Base-by-base conservation (phyloP, 2,888 invertebrate genomes). In the Drosophila paracracens region DNA sequence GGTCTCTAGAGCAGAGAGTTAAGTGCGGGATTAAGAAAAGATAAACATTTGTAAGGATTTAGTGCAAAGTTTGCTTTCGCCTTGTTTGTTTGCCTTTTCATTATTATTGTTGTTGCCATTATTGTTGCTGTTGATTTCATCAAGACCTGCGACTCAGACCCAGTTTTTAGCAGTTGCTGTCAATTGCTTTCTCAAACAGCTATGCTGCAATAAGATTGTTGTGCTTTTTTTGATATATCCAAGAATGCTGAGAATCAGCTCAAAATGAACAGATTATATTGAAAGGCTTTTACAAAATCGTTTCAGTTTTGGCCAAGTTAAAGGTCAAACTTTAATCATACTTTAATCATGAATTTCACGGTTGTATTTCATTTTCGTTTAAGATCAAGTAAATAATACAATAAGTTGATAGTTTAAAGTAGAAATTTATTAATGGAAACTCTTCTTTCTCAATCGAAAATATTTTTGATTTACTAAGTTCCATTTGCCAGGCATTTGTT, bases 21-120 rank as follows among this genome's bases (percentile, higher is more conserved):
- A 91, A 91, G 92, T 91, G 91, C 82, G 80, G 90, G 91, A 92
- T 92, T 92, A 92, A 89, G 91, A 90, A 92, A 91, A 92, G 92
- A 92, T 92, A 92, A 92, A 92, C 92, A 92, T 92, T 92, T 92
- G 92, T 92, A 92, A 91, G 92, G 92, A 92, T 92, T 91, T 90
- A 81, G 82, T 83, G 79, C 70, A 88, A 91, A 90, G 92, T 91
- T 91, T 86, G 82, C 80, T 77, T 85, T 82, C 64, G 78, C 76
- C 82, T 78, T 82, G 81, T 78, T 86, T 86, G 89, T 83, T 90
- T 79, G 78, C 74, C 76, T 80, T 76, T 76, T 72, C 81, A 76
- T 87, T 90, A 83, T 89, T 90, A 76, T 88, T 76, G 64, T 78
- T 56, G 29, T 61, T 60, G 43, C 53, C 68, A 29, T 51, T 64